Conservation (phyloP, 2,797 vertebrate species). For the Adrianichthys oophorus region DNA sequence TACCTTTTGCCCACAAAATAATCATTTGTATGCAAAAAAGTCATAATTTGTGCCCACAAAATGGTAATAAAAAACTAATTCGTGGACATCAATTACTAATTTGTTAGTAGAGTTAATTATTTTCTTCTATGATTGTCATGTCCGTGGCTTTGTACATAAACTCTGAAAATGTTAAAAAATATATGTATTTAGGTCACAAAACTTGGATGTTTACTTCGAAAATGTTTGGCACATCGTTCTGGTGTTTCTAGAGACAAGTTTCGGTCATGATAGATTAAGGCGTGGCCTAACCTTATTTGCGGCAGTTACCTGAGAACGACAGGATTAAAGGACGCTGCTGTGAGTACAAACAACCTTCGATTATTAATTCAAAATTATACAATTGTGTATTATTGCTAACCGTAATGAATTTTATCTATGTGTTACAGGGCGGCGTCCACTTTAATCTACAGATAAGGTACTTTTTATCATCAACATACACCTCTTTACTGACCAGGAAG, state of each 20-base stretch:
- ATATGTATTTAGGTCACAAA: no score
- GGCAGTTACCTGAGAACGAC: conserved; percentile 71
- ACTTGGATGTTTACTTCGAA: no score
- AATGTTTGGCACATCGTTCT: no score
- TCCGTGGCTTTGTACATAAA: no score
- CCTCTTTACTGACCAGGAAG: conserved; percentile 49
- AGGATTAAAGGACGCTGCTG: conserved; percentile 86
- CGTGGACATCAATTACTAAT: no score
- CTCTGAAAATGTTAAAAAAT: no score
- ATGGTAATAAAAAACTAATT: no score
- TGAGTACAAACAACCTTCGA: conserved; percentile 61
- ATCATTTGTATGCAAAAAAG: no score
- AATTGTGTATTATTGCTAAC: neutral
- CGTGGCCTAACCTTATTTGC: conserved; percentile 54
- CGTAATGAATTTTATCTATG: conserved; percentile 18
- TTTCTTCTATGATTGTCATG: no score
- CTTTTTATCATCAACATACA: conserved; percentile 34
- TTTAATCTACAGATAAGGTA: conserved; percentile 78
- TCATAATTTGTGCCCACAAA: no score
- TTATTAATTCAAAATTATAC: conserved; percentile 9
- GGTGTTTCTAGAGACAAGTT: neutral
- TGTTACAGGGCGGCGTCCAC: conserved; percentile 83
- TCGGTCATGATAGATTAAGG: conserved; percentile 55
- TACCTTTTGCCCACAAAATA: no score
- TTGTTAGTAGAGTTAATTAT: no score